Percentiles rank a stretch among this genome's conserved stretches.
Evolutionary conservation across 2,888 invertebrate genomes (phyloP).

Genomic region (Cheilosia soror): DNA sequence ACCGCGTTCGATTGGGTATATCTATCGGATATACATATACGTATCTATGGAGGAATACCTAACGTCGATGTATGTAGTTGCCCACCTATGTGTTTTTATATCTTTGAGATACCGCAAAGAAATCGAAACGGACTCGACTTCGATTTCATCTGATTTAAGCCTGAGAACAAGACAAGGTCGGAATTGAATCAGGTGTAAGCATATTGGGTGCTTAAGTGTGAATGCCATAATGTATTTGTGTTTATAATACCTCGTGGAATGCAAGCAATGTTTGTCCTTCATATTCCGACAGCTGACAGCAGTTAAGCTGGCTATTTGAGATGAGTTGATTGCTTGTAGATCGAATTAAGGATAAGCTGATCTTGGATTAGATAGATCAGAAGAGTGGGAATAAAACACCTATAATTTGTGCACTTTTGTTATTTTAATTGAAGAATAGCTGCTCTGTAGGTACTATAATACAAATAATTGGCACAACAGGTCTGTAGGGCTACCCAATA

Average conservation of each 20-base stretch:
- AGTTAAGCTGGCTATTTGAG: no score
- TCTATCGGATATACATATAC: not conserved
- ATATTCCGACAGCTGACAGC: not conserved
- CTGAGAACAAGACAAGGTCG: constrained; percentile 54
- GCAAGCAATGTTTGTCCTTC: not conserved
- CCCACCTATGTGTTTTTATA: not conserved
- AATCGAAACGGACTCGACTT: constrained; percentile 62
- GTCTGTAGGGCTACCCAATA: no score
- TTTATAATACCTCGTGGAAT: not conserved
- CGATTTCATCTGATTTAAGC: constrained; percentile 47
- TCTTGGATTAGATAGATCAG: no score
- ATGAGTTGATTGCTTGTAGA: no score
- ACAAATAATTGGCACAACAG: no score
- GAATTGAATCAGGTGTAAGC: constrained; percentile 17
- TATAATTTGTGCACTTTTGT: no score
- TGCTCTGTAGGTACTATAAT: no score
- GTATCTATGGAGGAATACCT: not conserved
- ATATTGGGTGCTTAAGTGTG: not conserved
- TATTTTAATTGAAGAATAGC: no score
- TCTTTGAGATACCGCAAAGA: constrained; percentile 45
- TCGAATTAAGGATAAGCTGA: no score
- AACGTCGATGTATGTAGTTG: no score
- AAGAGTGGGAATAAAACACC: no score
- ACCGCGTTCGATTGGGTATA: constrained; percentile 22
- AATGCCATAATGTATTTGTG: constrained; percentile 22